Base-by-base conservation (phyloP, 2,888 invertebrate genomes). In the Cynaeus angustus region DNA sequence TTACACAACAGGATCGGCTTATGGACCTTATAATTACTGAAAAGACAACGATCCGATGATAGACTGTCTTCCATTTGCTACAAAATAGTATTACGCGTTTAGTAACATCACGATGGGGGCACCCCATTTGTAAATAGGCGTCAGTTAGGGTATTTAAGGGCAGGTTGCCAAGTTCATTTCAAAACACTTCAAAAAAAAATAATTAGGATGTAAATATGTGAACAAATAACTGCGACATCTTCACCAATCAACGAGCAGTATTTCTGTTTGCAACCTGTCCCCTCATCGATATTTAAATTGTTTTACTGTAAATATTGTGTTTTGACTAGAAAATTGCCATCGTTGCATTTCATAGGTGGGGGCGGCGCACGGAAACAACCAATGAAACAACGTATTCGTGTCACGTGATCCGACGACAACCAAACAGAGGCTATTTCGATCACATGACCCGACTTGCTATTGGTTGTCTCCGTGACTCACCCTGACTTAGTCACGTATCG, bases 11-110 rank as follows among this genome's bases (percentile, higher is more conserved):
- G 95, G 95, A 80, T 95, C 96, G 58, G 96, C 96, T 83, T 96
- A 96, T 85, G 95, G 94, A 61, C 96, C 95, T 56, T 96, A 96
- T 88, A 96, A 96, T 87, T 96, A 96, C 87, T 96, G 83, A 50
- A 50, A 12, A 41, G 28, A 53, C 64, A 70, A 73, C 43, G 52
- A 70, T 21, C 21, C 53, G 46, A 45, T 38, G 68, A 69, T 70
- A 70, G 71, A 72, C 66, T 69, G 72, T 73, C 67, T 69, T 73
- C 59, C 66, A 68, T 68, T n/a, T 59, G 55, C 9, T 66, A 66
- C 46, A 56, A 65, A 28, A 33, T 50, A 48, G 59, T 30, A 46
- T 56, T 43, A 56, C 33, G 10, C 12, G 7, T 12, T 43, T 21
- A 3, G 12, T 2, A 43, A 43, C 43, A 7, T 7, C 12, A 13